Base-by-base conservation (phyloP, 2,888 invertebrate species). In the Phaedon cochleariae region DNA sequence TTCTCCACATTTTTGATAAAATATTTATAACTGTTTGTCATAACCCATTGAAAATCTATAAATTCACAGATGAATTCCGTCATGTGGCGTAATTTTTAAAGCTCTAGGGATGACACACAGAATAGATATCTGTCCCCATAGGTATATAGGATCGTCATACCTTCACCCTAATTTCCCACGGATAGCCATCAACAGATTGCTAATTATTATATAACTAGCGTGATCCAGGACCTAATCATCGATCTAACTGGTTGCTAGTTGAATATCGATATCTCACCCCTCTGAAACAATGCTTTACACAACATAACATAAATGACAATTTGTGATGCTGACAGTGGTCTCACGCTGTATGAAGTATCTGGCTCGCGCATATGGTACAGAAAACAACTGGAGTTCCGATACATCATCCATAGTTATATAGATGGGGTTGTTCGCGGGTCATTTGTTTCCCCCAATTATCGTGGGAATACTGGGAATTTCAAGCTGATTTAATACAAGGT, bases 141-240 rank as follows among this genome's bases (percentile, higher is more conserved):
- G n/a, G n/a, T 41, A n/a, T 41, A 10, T 15, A 12, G n/a, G n/a
- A n/a, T 41, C 41, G 41, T 15, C 15, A 41, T 41, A n/a, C 41
- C 41, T 54, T 34, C 52, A 41, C 59, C 34, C n/a, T 17, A 65
- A 65, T 65, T 69, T 69, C 69, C 69, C 69, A 69, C 69, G 67
- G 22, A 57, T 17, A 18, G 45, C 22, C 59, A 65, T 61, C 67
- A 67, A 65, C 69, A 69, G 69, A 69, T 69, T 65, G 69, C 65
- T 69, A 69, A 69, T 69, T 67, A 63, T 62, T 37, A 41, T 58
- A 65, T 62, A 65, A 61, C 64, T 60, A 55, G 64, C 48, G 29
- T 34, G 54, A 62, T 62, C 45, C 18, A 15, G 22, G 31, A 58
- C 57, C 64, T 64, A 64, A 64, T 64, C 64, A 51, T 34, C 55